Conservation (phyloP, 2,888 invertebrate species). For the Cotesia congregata region DNA sequence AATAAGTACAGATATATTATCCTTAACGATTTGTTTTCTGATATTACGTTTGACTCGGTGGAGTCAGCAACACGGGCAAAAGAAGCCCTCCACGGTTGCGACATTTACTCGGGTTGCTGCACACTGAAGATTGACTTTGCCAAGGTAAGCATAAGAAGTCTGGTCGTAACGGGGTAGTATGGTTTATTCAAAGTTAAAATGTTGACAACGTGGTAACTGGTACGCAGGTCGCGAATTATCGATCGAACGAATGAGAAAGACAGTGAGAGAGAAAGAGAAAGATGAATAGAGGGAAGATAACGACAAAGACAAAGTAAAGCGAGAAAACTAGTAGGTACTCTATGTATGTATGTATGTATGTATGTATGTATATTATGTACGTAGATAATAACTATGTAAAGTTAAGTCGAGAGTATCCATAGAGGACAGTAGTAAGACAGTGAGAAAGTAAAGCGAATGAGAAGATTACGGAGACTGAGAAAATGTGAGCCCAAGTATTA, state of each 20-base stretch:
- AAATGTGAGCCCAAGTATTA: background rate
- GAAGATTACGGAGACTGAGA: background rate
- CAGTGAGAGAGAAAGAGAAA: constrained; percentile 14
- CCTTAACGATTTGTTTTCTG: constrained; percentile 55
- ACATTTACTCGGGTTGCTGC: constrained; percentile 99
- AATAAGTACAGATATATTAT: constrained; percentile 42
- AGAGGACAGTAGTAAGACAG: background rate
- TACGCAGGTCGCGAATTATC: constrained; percentile 52
- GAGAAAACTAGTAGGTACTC: background rate
- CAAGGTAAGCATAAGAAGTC: constrained; percentile 80
- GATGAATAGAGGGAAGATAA: constrained; percentile 2
- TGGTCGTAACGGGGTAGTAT: background rate
- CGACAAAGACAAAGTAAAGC: no score
- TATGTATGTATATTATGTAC: background rate
- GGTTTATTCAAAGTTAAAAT: constrained; percentile 24
- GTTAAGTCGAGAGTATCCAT: background rate
- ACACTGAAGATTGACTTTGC: constrained; percentile 99
- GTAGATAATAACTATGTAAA: background rate
- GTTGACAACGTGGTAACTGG: constrained; percentile 44
- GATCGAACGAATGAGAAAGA: constrained; percentile 42
- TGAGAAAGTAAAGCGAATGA: background rate
- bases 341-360: background rate
- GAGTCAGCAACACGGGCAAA: constrained; percentile 96
- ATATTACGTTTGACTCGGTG: constrained; percentile 87
- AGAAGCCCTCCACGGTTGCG: constrained; percentile 95